Evolutionary conservation across 2,797 vertebrate species (phyloP), one percentile per base, ranked within the genome.

Genomic region (Distichodus sexfasciatus): DNA sequence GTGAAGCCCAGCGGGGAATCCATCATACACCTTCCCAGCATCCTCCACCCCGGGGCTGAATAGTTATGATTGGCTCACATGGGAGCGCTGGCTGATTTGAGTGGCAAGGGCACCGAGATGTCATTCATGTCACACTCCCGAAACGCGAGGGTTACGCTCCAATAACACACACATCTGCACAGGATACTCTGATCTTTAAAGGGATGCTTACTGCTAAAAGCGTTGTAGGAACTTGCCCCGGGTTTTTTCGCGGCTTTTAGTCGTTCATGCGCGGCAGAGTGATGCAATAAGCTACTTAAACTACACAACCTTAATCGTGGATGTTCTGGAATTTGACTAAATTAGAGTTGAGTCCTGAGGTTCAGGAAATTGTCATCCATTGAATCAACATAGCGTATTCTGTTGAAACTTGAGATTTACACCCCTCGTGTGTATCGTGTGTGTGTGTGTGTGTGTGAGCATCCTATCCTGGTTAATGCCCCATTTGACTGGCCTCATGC

Each of bases 401-500:
- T n/a, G n/a, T n/a, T n/a, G n/a, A n/a, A n/a, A n/a, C n/a, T n/a
- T n/a, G n/a, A n/a, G n/a, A n/a, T n/a, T n/a, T n/a, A n/a, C n/a
- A n/a, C n/a, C n/a, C n/a, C n/a, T n/a, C n/a, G 29, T 40, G 46
- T 55, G 15, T 41, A 24, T 24, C 62, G 14, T 53, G 54, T 59
- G 14, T 59, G 54, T 35, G 24, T 43, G 57, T 59, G 44, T 50
- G 66, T 46, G 33, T 55, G 36, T 51, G 47, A 55, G 26, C 33
- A 35, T 53, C 19, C 51, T 40, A 64, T 43, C 23, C 8, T 51
- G 38, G 53, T 66, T 71, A 66, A 66, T 75, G 67, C 62, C 55
- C 73, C 47, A 71, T 75, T 75, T 75, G 61, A 40, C 54, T 65
- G 47, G 54, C 55, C 67, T 66, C 38, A 54, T 75, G 67, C 48